Evolutionary conservation across 1,140 invertebrate species (phyloP).

Genomic region (Halesus radiatus): DNA sequence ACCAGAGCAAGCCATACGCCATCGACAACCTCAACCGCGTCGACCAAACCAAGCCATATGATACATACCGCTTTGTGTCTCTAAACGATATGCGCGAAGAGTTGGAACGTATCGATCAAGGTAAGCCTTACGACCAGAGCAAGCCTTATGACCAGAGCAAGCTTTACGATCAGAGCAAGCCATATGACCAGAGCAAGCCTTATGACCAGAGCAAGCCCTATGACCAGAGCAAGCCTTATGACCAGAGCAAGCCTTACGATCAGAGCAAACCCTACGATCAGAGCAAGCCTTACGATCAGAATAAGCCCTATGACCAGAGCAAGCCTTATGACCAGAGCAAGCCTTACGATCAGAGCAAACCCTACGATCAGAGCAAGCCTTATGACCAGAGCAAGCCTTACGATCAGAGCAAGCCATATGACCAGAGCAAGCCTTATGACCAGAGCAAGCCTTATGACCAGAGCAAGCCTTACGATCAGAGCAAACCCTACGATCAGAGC

Average conservation of each 20-base stretch:
- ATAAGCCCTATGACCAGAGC: slow-evolving; percentile 1
- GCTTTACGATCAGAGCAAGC: slow-evolving; percentile 34
- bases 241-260: slow-evolving; percentile 20
- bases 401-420: slow-evolving; percentile 16
- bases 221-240: slow-evolving; percentile 34
- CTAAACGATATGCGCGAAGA: neutral
- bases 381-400: slow-evolving; percentile 42
- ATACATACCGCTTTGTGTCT: neutral
- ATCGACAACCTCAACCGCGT: neutral
- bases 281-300: slow-evolving; percentile 26
- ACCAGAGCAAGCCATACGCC: slow-evolving; percentile 11
- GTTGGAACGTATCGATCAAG: neutral
- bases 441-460: slow-evolving; percentile 26
- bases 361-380: slow-evolving; percentile 39
- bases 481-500: slow-evolving; percentile 23
- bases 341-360: neutral
- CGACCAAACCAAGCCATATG: slow-evolving; percentile 36
- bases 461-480: slow-evolving; percentile 26
- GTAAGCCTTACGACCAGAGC: slow-evolving; percentile 22
- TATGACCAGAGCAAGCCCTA: slow-evolving; percentile 29
- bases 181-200: slow-evolving; percentile 28
- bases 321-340: slow-evolving; percentile 20
- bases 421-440: slow-evolving; percentile 27
- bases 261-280: slow-evolving; percentile 28
- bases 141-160: slow-evolving; percentile 37